Conservation (phyloP, 2,113 vertebrate genomes). For the Gallinago jamesoni region DNA sequence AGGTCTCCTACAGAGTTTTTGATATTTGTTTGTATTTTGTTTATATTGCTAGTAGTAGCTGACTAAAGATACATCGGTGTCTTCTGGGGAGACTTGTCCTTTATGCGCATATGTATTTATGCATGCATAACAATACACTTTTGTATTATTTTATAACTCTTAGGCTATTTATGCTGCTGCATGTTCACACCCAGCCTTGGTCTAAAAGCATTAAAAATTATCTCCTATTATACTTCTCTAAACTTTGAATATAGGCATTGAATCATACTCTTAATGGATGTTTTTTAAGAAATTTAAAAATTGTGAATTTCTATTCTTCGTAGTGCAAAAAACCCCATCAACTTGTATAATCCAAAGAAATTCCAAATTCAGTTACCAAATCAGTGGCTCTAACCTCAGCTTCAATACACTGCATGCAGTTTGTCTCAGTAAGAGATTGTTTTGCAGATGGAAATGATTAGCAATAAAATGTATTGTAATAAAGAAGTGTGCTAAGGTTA, state of each 20-base stretch:
- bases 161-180: neutral
- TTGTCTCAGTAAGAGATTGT: neutral
- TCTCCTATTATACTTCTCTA: neutral
- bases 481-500: conserved; percentile 36
- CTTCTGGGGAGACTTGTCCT: neutral
- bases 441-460: conserved; percentile 54
- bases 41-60: neutral
- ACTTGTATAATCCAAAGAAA: neutral
- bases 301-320: neutral
- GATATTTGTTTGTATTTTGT: neutral
- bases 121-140: neutral
- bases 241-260: neutral
- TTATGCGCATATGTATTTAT: neutral
- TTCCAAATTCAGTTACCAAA: neutral
- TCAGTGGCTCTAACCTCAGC: neutral
- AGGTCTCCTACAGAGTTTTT: neutral
- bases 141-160: neutral
- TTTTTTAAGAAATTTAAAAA: neutral
- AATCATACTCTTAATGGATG: neutral
- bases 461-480: conserved; percentile 32
- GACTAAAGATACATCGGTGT: neutral
- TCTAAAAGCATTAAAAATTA: neutral
- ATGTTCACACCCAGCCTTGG: neutral
- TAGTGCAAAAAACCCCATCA: neutral
- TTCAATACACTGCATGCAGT: neutral